These are phyloP conservation scores for Dicranocentrus wangi DNA, from an alignment of 2,888 invertebrate species.

Conservation along the genomic window DNA sequence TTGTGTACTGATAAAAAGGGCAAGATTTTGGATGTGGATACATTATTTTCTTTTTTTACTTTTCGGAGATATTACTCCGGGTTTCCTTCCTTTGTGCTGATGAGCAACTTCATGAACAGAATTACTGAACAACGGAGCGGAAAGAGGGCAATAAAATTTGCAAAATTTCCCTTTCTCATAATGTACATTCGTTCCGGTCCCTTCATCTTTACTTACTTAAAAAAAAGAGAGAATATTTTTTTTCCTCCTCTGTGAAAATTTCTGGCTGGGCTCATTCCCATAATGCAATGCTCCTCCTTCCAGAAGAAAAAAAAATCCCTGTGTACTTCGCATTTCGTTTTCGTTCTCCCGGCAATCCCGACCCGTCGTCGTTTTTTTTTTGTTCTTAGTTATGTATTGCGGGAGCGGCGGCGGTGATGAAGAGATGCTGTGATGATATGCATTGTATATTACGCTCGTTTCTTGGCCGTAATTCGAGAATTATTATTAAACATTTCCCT, in stretches of 20 bases:
- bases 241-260: not conserved
- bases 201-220: slow-evolving; percentile 35
- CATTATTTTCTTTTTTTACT: not conserved
- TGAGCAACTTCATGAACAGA: slow-evolving; percentile 32
- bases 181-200: slow-evolving; percentile 64
- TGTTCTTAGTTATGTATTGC: not conserved
- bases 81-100: slow-evolving; percentile 44
- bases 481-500: slow-evolving; percentile 53
- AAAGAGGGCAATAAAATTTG: slow-evolving; percentile 70
- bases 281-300: not conserved
- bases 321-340: too few species aligned
- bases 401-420: not conserved
- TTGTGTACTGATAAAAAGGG: not conserved
- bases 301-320: too few species aligned
- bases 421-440: slow-evolving; percentile 20
- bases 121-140: slow-evolving; percentile 55
- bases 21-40: not conserved
- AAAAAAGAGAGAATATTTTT: not conserved
- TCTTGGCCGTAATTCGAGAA: slow-evolving; percentile 32
- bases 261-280: not conserved
- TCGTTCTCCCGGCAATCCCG: slow-evolving; percentile 6
- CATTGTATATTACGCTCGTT: slow-evolving; percentile 12
- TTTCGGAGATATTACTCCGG: not conserved
- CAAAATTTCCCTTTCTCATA: slow-evolving; percentile 66
- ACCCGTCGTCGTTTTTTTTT: too few species aligned